A percentile compares a stretch with the other conserved stretches of the same genome.
Evolutionary conservation across 2,113 vertebrate species (phyloP).

Genomic region (Muntiacus reevesi): DNA sequence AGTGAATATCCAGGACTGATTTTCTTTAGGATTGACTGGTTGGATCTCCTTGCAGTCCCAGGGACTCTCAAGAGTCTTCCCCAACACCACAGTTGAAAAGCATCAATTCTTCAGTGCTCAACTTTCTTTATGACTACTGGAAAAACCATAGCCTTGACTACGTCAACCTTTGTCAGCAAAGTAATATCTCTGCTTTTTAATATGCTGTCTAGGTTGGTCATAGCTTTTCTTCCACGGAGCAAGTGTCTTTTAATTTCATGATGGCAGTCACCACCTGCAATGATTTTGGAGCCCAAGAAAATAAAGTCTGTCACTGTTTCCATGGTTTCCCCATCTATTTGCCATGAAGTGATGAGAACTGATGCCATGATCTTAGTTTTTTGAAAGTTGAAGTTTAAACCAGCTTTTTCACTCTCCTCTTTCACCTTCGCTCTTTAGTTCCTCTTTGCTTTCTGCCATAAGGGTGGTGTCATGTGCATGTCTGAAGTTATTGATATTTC

Average conservation of each 20-base stretch:
- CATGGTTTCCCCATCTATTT: not conserved
- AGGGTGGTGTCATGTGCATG: not conserved
- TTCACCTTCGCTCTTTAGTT: not conserved
- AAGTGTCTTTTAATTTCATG: not conserved
- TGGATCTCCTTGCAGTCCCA: not conserved
- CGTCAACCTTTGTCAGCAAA: not conserved
- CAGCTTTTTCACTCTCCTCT: not conserved
- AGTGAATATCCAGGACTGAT: not conserved
- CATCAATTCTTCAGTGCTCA: not conserved
- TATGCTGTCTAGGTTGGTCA: not conserved
- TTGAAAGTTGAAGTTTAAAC: not conserved
- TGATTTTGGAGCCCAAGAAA: not conserved
- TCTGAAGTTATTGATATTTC: not conserved
- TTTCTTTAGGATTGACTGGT: not conserved
- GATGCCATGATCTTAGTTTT: not conserved
- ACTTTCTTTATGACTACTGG: not conserved
- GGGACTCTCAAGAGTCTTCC: not conserved
- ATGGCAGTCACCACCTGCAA: not conserved
- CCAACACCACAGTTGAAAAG: not conserved
- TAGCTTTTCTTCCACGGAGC: not conserved
- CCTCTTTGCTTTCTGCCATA: not conserved
- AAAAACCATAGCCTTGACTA: not conserved
- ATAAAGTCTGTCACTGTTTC: not conserved
- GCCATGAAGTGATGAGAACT: not conserved
- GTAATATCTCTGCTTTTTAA: not conserved